phyloP scores from a whole-genome alignment of 2,113 vertebrate species.

The Xyrauchen texanus region DNA sequence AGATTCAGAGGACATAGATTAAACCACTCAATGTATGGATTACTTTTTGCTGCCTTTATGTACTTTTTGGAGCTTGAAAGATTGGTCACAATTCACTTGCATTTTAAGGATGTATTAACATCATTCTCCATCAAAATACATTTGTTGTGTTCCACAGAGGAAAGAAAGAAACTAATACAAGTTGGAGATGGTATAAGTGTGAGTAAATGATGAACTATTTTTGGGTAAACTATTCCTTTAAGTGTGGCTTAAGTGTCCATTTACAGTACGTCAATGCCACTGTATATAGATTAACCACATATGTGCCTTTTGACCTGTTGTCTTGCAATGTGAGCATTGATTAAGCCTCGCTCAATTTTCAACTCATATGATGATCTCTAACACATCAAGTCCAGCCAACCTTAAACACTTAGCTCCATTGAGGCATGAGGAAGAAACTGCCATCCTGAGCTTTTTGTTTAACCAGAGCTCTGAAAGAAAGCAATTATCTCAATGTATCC shows the following conservation, averaged over 20 bases:
- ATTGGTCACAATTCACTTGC: too few species aligned
- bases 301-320: background rate
- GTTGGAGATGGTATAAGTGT: too few species aligned
- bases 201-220: too few species aligned
- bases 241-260: background rate
- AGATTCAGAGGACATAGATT: too few species aligned
- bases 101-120: too few species aligned
- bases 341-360: background rate
- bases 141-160: too few species aligned
- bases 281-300: background rate
- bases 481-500: conserved; percentile 41
- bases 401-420: conserved; percentile 19
- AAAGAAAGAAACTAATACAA: too few species aligned
- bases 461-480: conserved; percentile 41
- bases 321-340: background rate
- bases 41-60: too few species aligned
- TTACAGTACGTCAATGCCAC: background rate
- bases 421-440: conserved; percentile 37
- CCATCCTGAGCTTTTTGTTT: conserved; percentile 44
- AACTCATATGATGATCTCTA: background rate
- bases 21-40: too few species aligned
- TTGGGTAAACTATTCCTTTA: background rate
- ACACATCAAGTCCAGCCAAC: background rate
- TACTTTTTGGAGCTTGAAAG: too few species aligned
- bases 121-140: too few species aligned